Percentiles rank a stretch among this genome's conserved stretches.
phyloP scores from a whole-genome alignment of 2,888 invertebrate species.

The Drosophila siamana region DNA sequence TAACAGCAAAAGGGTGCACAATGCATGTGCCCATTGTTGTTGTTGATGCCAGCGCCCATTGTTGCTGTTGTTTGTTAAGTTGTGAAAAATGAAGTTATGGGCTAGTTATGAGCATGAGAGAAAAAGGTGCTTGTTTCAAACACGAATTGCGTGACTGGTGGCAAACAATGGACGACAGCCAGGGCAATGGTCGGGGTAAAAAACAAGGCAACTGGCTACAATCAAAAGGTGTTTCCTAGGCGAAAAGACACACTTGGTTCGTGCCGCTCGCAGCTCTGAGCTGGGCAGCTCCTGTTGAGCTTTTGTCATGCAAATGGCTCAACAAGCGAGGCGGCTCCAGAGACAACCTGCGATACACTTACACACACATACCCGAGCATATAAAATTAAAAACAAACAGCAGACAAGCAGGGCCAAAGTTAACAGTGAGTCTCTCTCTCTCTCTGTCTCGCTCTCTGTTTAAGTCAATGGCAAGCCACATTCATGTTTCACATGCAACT shows the following conservation, averaged over 20 bases:
- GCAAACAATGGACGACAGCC: constrained; percentile 53
- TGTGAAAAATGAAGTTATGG: constrained; percentile 59
- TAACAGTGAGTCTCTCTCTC: constrained; percentile 49
- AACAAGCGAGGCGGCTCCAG: constrained; percentile 59
- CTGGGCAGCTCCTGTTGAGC: constrained; percentile 60
- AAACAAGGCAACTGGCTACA: constrained; percentile 19
- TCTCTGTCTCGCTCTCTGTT: not conserved
- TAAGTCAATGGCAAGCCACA: constrained; percentile 45
- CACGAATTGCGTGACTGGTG: constrained; percentile 65
- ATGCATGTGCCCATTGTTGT: constrained; percentile 12
- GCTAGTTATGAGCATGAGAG: constrained; percentile 61
- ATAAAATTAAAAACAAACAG: constrained; percentile 74
- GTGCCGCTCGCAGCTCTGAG: constrained; percentile 7
- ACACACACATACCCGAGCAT: no score
- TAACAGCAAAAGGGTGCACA: constrained; percentile 53
- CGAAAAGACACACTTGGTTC: constrained; percentile 47
- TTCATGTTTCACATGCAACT: constrained; percentile 75
- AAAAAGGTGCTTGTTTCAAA: constrained; percentile 35
- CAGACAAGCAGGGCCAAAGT: constrained; percentile 47
- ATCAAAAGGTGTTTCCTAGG: constrained; percentile 57
- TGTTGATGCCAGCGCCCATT: constrained; percentile 10
- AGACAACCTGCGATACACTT: constrained; percentile 57
- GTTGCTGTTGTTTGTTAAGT: constrained; percentile 43
- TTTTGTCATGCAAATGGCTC: constrained; percentile 79
- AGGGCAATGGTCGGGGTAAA: not conserved